A percentile compares a stretch with the other conserved stretches of the same genome.
Conservation (phyloP, 2,797 vertebrate genomes). For the Diceros bicornis region DNA sequence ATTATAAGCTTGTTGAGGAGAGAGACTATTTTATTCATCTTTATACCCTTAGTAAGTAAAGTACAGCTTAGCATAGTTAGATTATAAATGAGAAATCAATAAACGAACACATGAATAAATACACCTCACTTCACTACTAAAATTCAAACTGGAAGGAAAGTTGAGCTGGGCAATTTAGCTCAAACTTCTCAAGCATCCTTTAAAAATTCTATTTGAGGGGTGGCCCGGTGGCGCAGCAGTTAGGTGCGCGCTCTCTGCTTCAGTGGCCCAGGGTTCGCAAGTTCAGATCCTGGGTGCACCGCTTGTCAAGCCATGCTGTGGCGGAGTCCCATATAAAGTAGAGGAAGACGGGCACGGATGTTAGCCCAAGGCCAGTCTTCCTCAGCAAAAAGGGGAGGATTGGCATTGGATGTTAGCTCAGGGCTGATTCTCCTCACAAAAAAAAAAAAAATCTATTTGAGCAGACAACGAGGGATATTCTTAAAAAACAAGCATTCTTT, state of each 20-base stretch:
- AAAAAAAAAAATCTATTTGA: slow-evolving; percentile 20
- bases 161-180: neutral
- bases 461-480: neutral
- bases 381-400: too few relatives aligned
- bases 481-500: neutral
- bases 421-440: too few relatives aligned
- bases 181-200: neutral
- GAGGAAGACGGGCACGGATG: too few relatives aligned
- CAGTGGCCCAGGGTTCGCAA: too few relatives aligned
- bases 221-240: too few relatives aligned
- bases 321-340: too few relatives aligned
- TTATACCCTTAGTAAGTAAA: neutral
- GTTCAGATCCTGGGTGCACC: too few relatives aligned
- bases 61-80: neutral
- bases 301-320: too few relatives aligned
- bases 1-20: neutral
- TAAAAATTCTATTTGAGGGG: slow-evolving; percentile 16
- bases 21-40: neutral
- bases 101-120: neutral
- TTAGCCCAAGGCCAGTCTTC: too few relatives aligned
- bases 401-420: too few relatives aligned
- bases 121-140: neutral
- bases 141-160: slow-evolving; percentile 26
- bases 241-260: too few relatives aligned
- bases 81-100: neutral